Evolutionary conservation across 2,888 invertebrate genomes (phyloP).

Genomic region (Hetaerina titia): DNA sequence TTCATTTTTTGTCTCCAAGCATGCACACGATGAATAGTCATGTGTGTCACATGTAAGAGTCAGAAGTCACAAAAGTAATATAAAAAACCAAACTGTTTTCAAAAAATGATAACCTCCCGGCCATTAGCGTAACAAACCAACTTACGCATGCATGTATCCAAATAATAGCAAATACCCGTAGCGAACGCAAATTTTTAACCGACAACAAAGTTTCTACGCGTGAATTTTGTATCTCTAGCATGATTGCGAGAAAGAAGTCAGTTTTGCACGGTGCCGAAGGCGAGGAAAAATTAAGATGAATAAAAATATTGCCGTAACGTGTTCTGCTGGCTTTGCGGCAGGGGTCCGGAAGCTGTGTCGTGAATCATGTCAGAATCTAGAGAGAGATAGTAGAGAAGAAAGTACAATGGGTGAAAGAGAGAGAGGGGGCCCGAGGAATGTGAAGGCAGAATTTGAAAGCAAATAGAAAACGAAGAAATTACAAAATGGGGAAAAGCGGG

Average conservation of each 20-base stretch:
- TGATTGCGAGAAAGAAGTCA: not conserved
- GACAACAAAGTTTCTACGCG: not conserved
- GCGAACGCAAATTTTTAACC: not conserved
- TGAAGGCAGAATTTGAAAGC: not conserved
- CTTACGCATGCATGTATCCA: no score
- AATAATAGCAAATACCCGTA: no score
- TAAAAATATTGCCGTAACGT: not conserved
- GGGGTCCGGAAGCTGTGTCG: not conserved
- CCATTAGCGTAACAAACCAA: no score
- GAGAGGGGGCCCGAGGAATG: no score
- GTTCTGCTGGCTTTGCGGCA: not conserved
- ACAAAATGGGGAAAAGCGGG: not conserved
- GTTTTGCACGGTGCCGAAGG: not conserved
- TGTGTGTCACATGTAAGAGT: no score
- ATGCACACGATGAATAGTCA: no score
- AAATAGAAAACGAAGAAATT: not conserved
- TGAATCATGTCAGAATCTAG: not conserved
- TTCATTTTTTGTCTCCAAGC: no score
- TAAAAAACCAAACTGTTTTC: no score
- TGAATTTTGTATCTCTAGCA: not conserved
- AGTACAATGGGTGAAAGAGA: not conserved
- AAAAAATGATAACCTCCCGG: no score
- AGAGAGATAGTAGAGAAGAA: not conserved
- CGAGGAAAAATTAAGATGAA: not conserved
- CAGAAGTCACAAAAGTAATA: no score